Conservation (phyloP, 2,888 invertebrate genomes). For the Nomada fabriciana region DNA sequence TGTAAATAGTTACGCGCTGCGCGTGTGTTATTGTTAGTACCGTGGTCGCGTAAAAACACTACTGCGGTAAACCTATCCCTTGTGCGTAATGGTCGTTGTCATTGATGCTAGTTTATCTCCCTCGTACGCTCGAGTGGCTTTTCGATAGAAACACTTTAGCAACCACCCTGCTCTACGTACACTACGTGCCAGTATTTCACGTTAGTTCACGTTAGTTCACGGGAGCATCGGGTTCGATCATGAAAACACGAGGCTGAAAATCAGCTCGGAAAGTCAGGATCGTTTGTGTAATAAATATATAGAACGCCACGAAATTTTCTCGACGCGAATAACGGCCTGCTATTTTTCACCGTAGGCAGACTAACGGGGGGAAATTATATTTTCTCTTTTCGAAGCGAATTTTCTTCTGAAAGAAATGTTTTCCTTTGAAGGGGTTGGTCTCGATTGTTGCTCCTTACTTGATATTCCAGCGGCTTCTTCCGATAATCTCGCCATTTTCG, state of each 20-base stretch:
- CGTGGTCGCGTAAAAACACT: not conserved
- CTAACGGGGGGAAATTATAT: constrained; percentile 43
- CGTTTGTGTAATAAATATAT: no score
- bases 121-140: constrained; percentile 15
- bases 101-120: constrained; percentile 14
- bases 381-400: constrained; percentile 18
- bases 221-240: not conserved
- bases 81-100: constrained; percentile 10
- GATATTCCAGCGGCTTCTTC: constrained; percentile 27
- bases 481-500: constrained; percentile 38
- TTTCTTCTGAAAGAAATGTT: constrained; percentile 9
- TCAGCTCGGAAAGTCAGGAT: not conserved
- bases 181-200: not conserved
- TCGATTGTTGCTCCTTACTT: constrained; percentile 38
- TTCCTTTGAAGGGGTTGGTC: not conserved
- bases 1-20: no score
- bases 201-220: no score
- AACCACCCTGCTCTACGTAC: not conserved
- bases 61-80: not conserved
- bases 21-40: no score
- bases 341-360: no score
- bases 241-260: not conserved
- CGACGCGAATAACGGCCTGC: not conserved
- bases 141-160: not conserved
- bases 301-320: not conserved